Evolutionary conservation across 30 jellyfish, hydroid and myxozoan genomes (phyloP).

Genomic region (Nemopilema nomurai): DNA sequence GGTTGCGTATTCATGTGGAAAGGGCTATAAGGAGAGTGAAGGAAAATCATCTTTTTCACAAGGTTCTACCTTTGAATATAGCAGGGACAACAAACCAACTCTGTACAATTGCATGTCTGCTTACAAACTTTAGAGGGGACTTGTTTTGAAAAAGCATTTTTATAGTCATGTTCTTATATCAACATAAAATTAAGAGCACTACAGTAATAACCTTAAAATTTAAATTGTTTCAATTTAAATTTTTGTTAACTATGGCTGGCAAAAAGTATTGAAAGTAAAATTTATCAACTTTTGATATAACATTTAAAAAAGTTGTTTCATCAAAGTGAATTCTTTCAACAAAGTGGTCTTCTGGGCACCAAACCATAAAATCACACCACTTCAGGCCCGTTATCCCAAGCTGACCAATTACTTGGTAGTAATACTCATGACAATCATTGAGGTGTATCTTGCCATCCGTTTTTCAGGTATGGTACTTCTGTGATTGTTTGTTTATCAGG

Average conservation of each 20-base stretch:
- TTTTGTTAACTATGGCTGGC: background rate
- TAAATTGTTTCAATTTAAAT: background rate
- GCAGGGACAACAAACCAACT: conserved; percentile 34
- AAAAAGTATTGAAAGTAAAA: conserved; percentile 26
- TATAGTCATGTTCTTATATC: background rate
- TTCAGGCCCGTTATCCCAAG: conserved; percentile 22
- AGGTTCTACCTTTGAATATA: conserved; percentile 13
- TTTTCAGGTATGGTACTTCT: conserved; percentile 1
- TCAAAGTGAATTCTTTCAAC: conserved; percentile 17
- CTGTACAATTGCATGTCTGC: conserved; percentile 33
- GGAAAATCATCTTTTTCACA: conserved; percentile 7
- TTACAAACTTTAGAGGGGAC: conserved; percentile 24
- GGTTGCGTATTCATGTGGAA: conserved; percentile 38
- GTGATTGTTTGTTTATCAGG: conserved; percentile 6
- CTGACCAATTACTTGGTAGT: conserved; percentile 29
- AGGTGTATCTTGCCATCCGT: background rate
- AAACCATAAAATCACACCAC: conserved; percentile 25
- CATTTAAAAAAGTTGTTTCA: background rate
- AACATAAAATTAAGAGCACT: background rate
- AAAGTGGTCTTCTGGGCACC: conserved; percentile 5
- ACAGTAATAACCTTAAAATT: background rate
- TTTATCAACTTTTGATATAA: conserved; percentile 2
- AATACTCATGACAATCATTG: conserved; percentile 15
- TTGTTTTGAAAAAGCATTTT: background rate
- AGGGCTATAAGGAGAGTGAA: conserved; percentile 35